Conservation (phyloP, 2,113 vertebrate species). For the Verasper variegatus region DNA sequence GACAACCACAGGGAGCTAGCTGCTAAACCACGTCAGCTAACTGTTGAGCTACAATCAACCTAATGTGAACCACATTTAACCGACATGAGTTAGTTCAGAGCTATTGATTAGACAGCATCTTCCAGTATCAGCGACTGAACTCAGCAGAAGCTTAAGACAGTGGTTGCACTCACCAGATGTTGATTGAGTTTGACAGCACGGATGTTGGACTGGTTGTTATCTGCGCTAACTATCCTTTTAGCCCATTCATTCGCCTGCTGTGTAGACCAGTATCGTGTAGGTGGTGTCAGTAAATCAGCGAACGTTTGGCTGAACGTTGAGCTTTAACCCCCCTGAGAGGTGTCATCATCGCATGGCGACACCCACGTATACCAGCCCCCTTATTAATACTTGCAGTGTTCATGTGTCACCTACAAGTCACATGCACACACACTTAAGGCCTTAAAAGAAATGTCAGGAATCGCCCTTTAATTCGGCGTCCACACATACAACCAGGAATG, state of each 20-base stretch:
- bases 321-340: background rate
- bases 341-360: background rate
- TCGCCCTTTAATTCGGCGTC: background rate
- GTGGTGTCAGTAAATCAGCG: background rate
- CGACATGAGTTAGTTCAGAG: background rate
- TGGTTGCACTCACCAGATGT: background rate
- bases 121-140: background rate
- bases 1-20: background rate
- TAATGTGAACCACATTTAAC: no score
- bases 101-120: background rate
- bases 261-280: no score
- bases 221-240: background rate
- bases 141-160: background rate
- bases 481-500: background rate
- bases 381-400: rapidly evolving
- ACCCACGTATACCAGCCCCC: background rate
- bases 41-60: background rate
- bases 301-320: background rate
- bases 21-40: background rate
- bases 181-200: slow-evolving; percentile 15
- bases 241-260: background rate
- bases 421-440: rapidly evolving
- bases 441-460: rapidly evolving
- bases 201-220: background rate
- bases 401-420: background rate